Evolutionary conservation across 2,113 vertebrate genomes (phyloP), one percentile per base, ranked within the genome.

Genomic region (Brienomyrus brachyistius): DNA sequence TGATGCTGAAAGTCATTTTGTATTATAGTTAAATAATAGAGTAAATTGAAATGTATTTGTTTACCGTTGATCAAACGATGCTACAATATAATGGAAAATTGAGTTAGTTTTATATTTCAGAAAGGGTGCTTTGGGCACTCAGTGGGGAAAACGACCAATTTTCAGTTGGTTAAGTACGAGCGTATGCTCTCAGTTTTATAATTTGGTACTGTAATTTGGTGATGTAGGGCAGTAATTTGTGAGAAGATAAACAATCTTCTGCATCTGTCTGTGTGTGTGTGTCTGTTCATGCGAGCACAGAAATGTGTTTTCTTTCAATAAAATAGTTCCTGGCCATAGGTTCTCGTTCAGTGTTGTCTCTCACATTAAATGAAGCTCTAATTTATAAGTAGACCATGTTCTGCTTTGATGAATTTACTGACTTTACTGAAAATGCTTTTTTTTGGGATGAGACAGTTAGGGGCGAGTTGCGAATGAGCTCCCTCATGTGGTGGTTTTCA

Each of bases 401-500:
- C 6, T 17, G n/a, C 17, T 43, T 19, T 80, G 74, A 80, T 80
- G 35, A 80, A 80, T 80, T 80, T 19, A 80, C 17, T 43, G 15
- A 43, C 74, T 77, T 40, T 56, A 56, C 31, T 40, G 35, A 77
- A n/a, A 66, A 27, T 66, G 62, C n/a, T 27, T 11, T 52, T 59
- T 62, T 27, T 11, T 27, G 4, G 27, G 62, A 0, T 70, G 27
- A 70, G 27, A 31, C 45, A 54, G 51, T 23, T 52, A 31, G 80
- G 17, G 87, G 31, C 48, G 62, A 10, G 5, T 19, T 31, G 40
- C 31, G 10, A 80, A 2, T 47, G 35, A 35, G 15, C 77, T 62
- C 89, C 89, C 89, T 62, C 89, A 31, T 47, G 89, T 89, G 89
- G 77, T 85, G 7, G 5, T 48, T 21, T 47, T 48, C 43, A 15